Evolutionary conservation across 2,113 vertebrate species (phyloP).

Genomic region (Brachypodius melanocephalos): DNA sequence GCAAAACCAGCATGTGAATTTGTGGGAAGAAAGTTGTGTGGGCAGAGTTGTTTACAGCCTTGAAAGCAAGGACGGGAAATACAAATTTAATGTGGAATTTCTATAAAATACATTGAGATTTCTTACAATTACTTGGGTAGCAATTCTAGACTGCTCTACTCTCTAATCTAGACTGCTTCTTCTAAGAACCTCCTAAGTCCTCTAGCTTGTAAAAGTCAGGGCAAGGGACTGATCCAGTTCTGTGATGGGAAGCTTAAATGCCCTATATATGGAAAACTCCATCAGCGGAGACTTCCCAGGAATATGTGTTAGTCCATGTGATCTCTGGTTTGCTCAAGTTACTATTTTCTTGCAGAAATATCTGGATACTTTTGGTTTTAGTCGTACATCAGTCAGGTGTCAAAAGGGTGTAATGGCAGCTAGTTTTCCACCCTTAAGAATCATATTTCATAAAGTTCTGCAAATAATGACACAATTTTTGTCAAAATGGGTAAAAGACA

Average conservation of each 20-base stretch:
- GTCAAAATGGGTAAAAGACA: neutral
- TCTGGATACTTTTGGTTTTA: neutral
- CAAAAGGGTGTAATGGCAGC: neutral
- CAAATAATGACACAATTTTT: neutral
- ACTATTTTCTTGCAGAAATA: neutral
- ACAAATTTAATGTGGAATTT: neutral
- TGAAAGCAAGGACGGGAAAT: neutral
- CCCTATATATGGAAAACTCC: neutral
- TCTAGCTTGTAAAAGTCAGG: neutral
- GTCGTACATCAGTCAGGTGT: neutral
- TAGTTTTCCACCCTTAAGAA: neutral
- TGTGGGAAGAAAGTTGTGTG: neutral
- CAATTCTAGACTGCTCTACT: neutral
- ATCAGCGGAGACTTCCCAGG: neutral
- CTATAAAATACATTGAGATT: neutral
- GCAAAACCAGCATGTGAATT: neutral
- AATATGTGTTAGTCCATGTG: neutral
- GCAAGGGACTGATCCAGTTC: neutral
- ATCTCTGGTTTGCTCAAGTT: neutral
- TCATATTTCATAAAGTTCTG: neutral
- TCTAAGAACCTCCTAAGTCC: neutral
- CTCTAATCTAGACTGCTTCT: neutral
- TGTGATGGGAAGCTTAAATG: neutral
- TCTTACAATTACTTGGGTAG: neutral
- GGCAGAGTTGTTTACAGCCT: constrained; percentile 23